Evolutionary conservation across 2,113 vertebrate genomes (phyloP).

Genomic region (Dasyornis broadbenti): DNA sequence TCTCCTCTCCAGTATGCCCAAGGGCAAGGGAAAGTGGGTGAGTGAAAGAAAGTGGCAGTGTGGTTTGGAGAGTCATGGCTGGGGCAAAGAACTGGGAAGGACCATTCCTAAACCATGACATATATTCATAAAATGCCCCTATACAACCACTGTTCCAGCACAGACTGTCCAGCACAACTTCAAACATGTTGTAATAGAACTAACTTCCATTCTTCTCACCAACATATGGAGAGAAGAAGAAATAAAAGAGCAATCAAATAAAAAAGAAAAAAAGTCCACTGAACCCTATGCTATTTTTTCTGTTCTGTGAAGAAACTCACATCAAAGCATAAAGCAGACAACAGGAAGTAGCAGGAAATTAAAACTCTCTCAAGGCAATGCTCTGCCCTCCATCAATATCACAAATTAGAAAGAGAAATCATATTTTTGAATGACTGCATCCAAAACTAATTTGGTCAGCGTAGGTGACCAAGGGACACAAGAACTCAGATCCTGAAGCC

Average conservation of each 20-base stretch:
- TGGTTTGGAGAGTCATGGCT: too few species aligned
- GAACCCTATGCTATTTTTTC: background rate
- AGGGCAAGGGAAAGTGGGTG: background rate
- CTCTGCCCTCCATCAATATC: background rate
- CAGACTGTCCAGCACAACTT: background rate
- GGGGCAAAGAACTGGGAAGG: background rate
- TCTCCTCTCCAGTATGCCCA: background rate
- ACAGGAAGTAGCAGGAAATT: background rate
- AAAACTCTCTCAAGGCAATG: background rate
- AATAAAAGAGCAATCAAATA: background rate
- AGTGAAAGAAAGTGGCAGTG: background rate
- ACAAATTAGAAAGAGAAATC: background rate
- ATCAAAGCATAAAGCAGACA: background rate
- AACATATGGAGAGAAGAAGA: background rate
- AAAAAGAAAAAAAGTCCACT: fast-evolving
- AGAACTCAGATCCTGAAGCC: fast-evolving
- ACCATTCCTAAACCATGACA: background rate
- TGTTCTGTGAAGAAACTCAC: background rate
- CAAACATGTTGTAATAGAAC: background rate
- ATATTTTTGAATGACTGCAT: background rate
- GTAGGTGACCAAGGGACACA: fast-evolving
- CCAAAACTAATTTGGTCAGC: background rate
- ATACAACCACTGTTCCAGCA: background rate
- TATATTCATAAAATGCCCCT: background rate
- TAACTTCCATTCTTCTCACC: too few species aligned